Evolutionary conservation across 2,113 vertebrate genomes (phyloP), one percentile per base, ranked within the genome.

Genomic region (Alosa alosa): DNA sequence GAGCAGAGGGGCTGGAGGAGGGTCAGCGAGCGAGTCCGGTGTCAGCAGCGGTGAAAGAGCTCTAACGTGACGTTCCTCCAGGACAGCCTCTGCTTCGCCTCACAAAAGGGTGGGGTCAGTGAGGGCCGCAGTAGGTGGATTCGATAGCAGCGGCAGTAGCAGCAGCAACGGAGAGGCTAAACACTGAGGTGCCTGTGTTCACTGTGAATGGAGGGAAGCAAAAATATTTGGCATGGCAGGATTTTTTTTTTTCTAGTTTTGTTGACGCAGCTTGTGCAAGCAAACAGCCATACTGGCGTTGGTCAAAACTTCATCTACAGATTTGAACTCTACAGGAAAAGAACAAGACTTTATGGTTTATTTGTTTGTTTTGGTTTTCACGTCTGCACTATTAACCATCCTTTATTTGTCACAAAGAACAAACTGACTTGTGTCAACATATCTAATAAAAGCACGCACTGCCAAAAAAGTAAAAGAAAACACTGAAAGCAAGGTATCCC

Each of bases 21-120:
- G 36, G n/a, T 0, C 18, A 31, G 44, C 13, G 15, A 36, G 60
- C 22, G 47, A 78, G 60, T 72, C 25, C 39, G 15, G 41, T 68
- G 46, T 41, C 44, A 64, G 17, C 83, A 7, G 25, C 60, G 10
- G 57, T 45, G 46, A 78, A 84, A 78, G 39, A 20, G 84, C 31
- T 84, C 68, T 31, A 45, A 31, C 46, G 36, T 84, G 84, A 46
- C 46, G 84, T 82, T 39, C 41, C 60, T 82, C 49, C 72, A 64
- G 64, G 36, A 41, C 44, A 39, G 39, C 60, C 39, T 46, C 39
- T 64, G 52, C 25, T 84, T 57, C 60, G 41, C 52, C 17, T 60
- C 55, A 41, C 55, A n/a, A 7, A n/a, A 45, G 83, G 52, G 39
- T 44, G 83, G 18, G 52, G 68, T 39, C 25, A 75, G 68, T 7